Percentiles rank a stretch among this genome's conserved stretches.
These are phyloP conservation scores for Premnoplex brunnescens DNA, from an alignment of 2,797 vertebrate species.

Conservation along the genomic window DNA sequence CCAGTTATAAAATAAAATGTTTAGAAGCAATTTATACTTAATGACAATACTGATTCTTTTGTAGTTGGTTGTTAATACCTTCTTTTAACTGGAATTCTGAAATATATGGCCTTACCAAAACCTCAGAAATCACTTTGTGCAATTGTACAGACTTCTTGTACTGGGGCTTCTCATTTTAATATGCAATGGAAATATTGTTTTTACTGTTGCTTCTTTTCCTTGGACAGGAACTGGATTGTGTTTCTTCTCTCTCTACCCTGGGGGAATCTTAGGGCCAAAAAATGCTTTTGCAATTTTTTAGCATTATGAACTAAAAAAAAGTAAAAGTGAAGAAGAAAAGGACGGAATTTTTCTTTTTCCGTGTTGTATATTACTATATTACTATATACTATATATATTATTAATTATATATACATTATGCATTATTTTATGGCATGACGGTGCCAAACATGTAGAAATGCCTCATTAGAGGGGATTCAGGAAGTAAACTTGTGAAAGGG, in stretches of 20 bases:
- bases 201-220: background rate
- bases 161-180: background rate
- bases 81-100: background rate
- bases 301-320: background rate
- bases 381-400: no score
- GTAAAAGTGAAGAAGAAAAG: background rate
- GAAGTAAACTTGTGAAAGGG: background rate
- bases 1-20: background rate
- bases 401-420: no score
- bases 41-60: background rate
- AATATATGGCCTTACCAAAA: background rate
- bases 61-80: background rate
- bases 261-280: background rate
- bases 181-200: background rate
- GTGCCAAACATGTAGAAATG: background rate
- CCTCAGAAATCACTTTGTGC: background rate
- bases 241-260: background rate
- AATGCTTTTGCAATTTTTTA: background rate
- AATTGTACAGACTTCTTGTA: background rate
- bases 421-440: background rate
- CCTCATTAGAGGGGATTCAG: background rate
- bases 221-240: background rate
- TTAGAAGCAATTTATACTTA: background rate
- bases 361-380: no score
- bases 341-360: background rate